Evolutionary conservation across 2,113 vertebrate genomes (phyloP).

Genomic region (Otolemur garnettii): DNA sequence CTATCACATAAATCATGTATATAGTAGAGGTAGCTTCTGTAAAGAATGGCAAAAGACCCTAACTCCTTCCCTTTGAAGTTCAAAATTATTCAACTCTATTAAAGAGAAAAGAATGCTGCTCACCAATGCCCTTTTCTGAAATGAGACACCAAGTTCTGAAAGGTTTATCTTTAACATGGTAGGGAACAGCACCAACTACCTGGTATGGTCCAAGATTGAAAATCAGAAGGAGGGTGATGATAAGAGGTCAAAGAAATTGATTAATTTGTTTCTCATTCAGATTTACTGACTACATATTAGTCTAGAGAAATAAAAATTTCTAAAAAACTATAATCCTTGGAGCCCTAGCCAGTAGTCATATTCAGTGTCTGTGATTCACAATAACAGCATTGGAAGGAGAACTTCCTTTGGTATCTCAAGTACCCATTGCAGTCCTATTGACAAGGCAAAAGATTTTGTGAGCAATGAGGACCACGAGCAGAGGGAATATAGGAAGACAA

Average conservation of each 20-base stretch:
- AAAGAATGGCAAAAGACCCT: neutral
- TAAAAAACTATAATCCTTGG: neutral
- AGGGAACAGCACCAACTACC: rapidly evolving
- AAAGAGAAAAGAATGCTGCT: neutral
- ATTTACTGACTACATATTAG: neutral
- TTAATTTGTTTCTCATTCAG: neutral
- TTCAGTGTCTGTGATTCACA: neutral
- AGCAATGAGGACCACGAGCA: neutral
- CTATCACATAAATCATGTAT: neutral
- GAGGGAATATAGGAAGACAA: neutral
- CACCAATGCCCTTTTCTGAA: neutral
- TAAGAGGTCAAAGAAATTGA: neutral
- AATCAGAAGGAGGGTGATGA: neutral
- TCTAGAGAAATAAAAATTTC: neutral
- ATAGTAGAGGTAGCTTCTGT: too few species aligned
- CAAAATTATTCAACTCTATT: neutral
- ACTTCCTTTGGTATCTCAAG: neutral
- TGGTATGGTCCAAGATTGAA: neutral
- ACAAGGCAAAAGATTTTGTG: neutral
- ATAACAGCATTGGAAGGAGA: neutral
- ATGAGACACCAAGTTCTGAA: neutral
- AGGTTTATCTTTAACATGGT: neutral
- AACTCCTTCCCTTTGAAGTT: neutral
- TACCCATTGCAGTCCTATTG: neutral
- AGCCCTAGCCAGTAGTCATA: neutral